A percentile compares a stretch with the other conserved stretches of the same genome.
Conservation (phyloP, 2,888 invertebrate species). For the Eudemis profundana region DNA sequence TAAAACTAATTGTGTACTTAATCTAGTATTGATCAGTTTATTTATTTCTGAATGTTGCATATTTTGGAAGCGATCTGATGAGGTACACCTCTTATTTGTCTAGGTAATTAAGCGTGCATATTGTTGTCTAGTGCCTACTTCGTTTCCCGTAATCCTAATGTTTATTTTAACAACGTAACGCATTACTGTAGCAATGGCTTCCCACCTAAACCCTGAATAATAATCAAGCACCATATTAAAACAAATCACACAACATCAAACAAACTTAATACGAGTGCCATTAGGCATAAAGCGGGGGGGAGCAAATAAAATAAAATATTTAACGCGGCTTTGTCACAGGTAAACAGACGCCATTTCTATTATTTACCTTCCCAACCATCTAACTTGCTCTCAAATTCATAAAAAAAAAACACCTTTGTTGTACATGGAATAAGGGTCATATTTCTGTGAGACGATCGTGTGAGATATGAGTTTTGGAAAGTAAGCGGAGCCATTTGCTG, state of each 20-base stretch:
- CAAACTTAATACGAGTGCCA: conserved; percentile 44
- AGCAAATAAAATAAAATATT: conserved; percentile 45
- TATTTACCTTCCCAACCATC: background rate
- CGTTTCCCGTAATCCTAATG: no score
- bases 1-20: no score
- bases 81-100: no score
- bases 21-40: no score
- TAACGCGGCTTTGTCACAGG: conserved; percentile 41
- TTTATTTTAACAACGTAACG: no score
- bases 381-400: background rate
- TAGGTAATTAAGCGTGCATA: no score
- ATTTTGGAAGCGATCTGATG: no score
- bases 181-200: background rate
- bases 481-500: conserved; percentile 11
- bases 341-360: conserved; percentile 32
- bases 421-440: background rate
- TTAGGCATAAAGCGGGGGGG: conserved; percentile 39
- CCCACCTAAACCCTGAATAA: conserved; percentile 31
- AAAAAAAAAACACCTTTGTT: background rate
- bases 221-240: conserved; percentile 41
- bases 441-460: background rate
- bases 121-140: no score
- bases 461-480: background rate
- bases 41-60: no score
- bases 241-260: conserved; percentile 44